Evolutionary conservation across 2,113 vertebrate genomes (phyloP), one percentile per base, ranked within the genome.

Genomic region (Meles meles): DNA sequence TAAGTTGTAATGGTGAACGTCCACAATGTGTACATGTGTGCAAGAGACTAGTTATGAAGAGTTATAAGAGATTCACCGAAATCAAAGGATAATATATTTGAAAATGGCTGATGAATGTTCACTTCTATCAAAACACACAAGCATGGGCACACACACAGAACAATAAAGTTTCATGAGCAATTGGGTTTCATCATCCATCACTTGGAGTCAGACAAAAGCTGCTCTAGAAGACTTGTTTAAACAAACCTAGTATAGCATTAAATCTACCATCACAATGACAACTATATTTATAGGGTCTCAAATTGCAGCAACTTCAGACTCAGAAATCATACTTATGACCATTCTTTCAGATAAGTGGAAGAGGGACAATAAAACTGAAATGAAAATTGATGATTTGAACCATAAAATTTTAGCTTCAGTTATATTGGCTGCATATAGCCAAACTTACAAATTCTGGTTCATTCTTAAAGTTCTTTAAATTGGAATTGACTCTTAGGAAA

Each of bases 321-420:
- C 77, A 91, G 94, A 97, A 85, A 94, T 94, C 15, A 91, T 29
- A 88, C 27, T 59, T 76, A 81, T 1, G 37, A 49, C 3, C 59
- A 90, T 90, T 23, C 37, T 95, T 96, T 94, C 52, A 88, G 42
- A 88, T 85, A 83, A 87, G 23, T 59, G 69, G 47, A 93, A 59
- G 20, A 83, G 72, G 27, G 52, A 93, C 71, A 86, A 96, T 94
- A 96, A 97, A 93, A 97, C 44, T 91, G 71, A 96, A 96, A 95
- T 88, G 47, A 96, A 98, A 94, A 96, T 82, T 86, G 83, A 96
- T 93, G 23, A 39, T 82, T 55, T 92, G 20, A 86, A 81, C 44
- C n/a, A 89, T 94, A 85, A 92, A 93, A 91, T 81, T 97, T 96
- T 95, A 91, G 34, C 31, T 96, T 87, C 39, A 65, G 57, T 77